Evolutionary conservation across 2,888 invertebrate species (phyloP), one percentile per base, ranked within the genome.

Genomic region (Morpho achilles): DNA sequence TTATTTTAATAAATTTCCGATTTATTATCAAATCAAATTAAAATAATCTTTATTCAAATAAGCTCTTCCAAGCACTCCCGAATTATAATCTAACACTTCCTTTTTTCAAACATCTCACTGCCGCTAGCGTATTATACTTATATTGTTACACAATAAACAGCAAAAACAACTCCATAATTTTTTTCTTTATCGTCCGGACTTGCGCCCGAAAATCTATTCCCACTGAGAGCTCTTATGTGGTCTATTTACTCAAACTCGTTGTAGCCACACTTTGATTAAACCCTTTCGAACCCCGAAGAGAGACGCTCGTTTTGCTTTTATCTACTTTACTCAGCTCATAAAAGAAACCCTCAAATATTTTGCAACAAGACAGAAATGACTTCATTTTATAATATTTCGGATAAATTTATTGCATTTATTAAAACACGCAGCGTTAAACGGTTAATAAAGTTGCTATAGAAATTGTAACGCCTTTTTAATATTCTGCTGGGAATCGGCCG

Each of bases 261-360:
- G 50, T 50, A 16, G 50, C 42, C 42, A 42, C 50, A 22, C 16
- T 50, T 50, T 50, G 50, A 50, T 50, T 22, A 50, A 50, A 42
- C 42, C 42, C 42, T 50, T 41, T 22, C 41, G 6, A 41, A 50
- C 50, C 42, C 42, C 50, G 41, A 42, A 22, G 5, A 50, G 16
- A 7, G n/a, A 42, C 32, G 32, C 32, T 32, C 32, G 32, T 32
- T 32, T 32, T 50, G 42, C 42, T 42, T 50, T 50, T 50, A 50
- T 42, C 22, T 40, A 48, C 39, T 50, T 50, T 22, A 42, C 42
- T 50, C 2, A 42, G 50, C 41, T 50, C 50, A 41, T 50, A 50
- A 50, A 50, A 42, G 42, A 32, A 22, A 50, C 42, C 42, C 41
- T 42, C 41, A 22, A 50, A 50, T 50, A 50, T 50, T 50, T 42